Evolutionary conservation across 2,888 invertebrate genomes (phyloP).

Genomic region (Bhutanitis thaidina): DNA sequence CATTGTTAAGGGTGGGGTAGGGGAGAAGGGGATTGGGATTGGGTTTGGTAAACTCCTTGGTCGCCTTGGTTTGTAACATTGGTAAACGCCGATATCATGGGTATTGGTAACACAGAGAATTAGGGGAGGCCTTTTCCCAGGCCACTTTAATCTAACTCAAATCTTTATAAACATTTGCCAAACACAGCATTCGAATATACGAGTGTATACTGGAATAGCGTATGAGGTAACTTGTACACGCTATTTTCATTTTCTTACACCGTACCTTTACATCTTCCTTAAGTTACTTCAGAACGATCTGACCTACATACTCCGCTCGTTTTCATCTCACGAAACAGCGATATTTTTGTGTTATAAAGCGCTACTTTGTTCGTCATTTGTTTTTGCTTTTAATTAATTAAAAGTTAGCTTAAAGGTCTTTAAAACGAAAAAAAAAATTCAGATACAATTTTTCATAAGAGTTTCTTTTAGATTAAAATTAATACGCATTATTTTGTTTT

Average conservation of each 20-base stretch:
- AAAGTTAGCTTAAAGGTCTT: constrained; percentile 32
- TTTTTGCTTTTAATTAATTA: constrained; percentile 60
- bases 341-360: constrained; percentile 61
- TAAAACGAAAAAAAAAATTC: no score
- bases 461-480: no score
- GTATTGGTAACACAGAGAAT: no score
- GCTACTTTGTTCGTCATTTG: constrained; percentile 53
- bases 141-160: no score
- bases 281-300: constrained; percentile 50
- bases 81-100: no score
- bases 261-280: constrained; percentile 51
- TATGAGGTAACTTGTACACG: neutral
- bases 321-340: constrained; percentile 54
- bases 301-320: constrained; percentile 61
- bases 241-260: constrained; percentile 30
- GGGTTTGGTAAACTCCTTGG: no score
- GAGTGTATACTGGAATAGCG: neutral
- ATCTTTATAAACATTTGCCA: neutral
- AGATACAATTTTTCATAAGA: neutral
- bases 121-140: no score
- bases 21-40: no score
- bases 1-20: no score
- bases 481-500: no score
- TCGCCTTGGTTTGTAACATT: no score
- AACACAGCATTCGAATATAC: no score